These are phyloP conservation scores for Camponotus floridanus DNA, from an alignment of 1,140 invertebrate species.

Conservation along the genomic window DNA sequence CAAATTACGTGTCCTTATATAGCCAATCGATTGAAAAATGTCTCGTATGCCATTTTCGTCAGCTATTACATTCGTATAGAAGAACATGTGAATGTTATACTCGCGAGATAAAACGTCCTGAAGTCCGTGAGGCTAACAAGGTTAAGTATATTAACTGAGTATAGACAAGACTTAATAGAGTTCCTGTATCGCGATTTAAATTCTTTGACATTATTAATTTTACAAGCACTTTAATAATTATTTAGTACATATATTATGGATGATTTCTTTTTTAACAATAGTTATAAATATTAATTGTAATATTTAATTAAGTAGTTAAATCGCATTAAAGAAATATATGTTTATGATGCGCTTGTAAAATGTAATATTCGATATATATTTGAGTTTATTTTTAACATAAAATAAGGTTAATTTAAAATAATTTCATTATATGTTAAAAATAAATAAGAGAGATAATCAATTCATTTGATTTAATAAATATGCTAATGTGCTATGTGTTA, in stretches of 20 bases:
- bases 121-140: not conserved
- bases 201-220: slow-evolving; percentile 8
- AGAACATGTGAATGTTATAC: slow-evolving; percentile 50
- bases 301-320: not conserved
- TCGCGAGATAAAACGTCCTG: slow-evolving; percentile 20
- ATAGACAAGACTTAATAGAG: not conserved
- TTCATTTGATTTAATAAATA: too few species aligned
- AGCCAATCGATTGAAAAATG: slow-evolving; percentile 70
- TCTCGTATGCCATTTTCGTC: slow-evolving; percentile 76
- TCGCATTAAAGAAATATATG: not conserved
- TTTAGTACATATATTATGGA: not conserved
- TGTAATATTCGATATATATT: too few species aligned
- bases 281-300: not conserved
- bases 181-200: not conserved
- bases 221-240: too few species aligned
- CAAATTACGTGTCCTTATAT: slow-evolving; percentile 72
- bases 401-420: not conserved
- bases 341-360: too few species aligned
- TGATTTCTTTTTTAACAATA: not conserved
- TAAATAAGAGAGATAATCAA: too few species aligned
- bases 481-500: too few species aligned
- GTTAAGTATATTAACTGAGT: slow-evolving; percentile 1
- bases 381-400: not conserved
- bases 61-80: slow-evolving; percentile 44
- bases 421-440: too few species aligned